Base-by-base conservation (phyloP, 2,797 vertebrate genomes). In the Telmatherina bonti region DNA sequence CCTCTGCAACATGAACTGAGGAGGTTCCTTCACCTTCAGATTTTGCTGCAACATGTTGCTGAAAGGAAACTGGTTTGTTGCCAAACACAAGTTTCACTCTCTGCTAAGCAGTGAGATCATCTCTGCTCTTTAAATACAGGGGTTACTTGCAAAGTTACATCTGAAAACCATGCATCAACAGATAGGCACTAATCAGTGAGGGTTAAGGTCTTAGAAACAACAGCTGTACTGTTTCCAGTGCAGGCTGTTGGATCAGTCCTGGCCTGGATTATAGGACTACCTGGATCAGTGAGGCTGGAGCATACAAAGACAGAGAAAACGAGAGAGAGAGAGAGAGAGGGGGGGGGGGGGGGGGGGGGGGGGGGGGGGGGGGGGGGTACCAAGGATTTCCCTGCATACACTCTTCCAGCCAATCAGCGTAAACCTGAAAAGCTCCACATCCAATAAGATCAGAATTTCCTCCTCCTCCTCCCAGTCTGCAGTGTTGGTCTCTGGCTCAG, bases 361-460 rank as follows among this genome's bases (percentile, higher is more conserved):
- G 83, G 85, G 79, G 81, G 82, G 85, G 76, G 68, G 70, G 41
- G 35, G 33, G 35, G 13, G 12, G 13, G 35, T 65, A 74, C 54
- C 30, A 65, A 76, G 87, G 87, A 83, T 83, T 78, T 91, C 84
- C 84, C 84, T 83, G 47, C 41, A 52, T 70, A 22, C 51, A 15
- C 58, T 33, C 29, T 55, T 55, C 62, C 72, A 79, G 76, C 92
- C 90, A 93, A 79, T 91, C 79, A 80, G 38, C 78, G 43, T 1
- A 3, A 65, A 36, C n/a, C 52, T 67, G 31, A 70, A 63, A 79
- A 81, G 64, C 47, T 52, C 3, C 26, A 38, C 65, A 18, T 35
- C 91, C 89, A 92, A 92, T 93, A 27, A 62, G 45, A 84, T 45
- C 0, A 35, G 33, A 58, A 57, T 53, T 41, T 67, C 62, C 51